Percentiles rank a stretch among this genome's conserved stretches.
Conservation (phyloP, 2,888 invertebrate genomes). For the Oegoconia quadripuncta region DNA sequence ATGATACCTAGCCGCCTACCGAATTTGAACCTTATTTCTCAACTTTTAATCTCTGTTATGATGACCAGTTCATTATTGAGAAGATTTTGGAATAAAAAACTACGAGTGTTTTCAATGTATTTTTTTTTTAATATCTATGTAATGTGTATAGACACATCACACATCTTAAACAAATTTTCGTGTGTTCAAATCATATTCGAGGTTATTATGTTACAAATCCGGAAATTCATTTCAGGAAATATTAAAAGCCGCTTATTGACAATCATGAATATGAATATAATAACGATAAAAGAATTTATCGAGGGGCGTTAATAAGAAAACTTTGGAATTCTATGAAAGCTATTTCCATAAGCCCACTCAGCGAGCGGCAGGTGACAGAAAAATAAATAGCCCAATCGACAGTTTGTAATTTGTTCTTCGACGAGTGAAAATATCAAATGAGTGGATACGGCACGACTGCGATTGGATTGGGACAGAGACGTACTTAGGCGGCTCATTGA, state of each 20-base stretch:
- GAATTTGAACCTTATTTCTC: too few relatives aligned
- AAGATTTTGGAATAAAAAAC: too few relatives aligned
- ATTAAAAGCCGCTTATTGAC: conserved; percentile 42
- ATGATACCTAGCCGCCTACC: conserved; percentile 21
- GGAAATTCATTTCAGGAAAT: conserved; percentile 22
- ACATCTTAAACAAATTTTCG: too few relatives aligned
- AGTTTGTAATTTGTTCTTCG: conserved; percentile 75
- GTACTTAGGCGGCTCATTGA: neutral
- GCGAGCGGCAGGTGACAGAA: conserved; percentile 66
- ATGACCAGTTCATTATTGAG: too few relatives aligned
- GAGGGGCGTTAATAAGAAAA: conserved; percentile 61
- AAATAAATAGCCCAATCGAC: conserved; percentile 43
- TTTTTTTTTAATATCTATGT: too few relatives aligned
- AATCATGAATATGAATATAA: conserved; percentile 47
- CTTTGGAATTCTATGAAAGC: conserved; percentile 57
- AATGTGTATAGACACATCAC: too few relatives aligned
- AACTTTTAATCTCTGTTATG: too few relatives aligned
- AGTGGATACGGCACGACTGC: conserved; percentile 65
- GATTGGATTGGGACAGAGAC: conserved; percentile 41
- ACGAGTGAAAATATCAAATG: conserved; percentile 74
- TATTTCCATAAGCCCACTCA: conserved; percentile 57
- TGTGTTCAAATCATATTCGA: too few relatives aligned
- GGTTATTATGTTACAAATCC: neutral
- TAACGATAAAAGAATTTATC: conserved; percentile 38
- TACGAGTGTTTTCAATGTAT: too few relatives aligned